A percentile compares a stretch with the other conserved stretches of the same genome.
phyloP scores from a whole-genome alignment of 2,797 vertebrate species.

The Euphonia xanthogaster region DNA sequence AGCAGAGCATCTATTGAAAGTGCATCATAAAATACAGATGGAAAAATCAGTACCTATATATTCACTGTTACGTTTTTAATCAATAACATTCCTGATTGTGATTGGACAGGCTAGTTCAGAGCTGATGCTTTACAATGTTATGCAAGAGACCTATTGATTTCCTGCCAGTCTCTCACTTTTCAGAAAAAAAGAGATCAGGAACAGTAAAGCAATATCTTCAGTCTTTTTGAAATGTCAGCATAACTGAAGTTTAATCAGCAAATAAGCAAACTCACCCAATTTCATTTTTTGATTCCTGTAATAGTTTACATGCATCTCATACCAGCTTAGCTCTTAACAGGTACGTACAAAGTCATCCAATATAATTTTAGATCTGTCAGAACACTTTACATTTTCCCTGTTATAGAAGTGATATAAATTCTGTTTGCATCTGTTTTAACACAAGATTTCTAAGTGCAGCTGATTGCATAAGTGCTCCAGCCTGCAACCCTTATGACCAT shows the following conservation, averaged over 20 bases:
- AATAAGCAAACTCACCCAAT: not conserved
- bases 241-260: not conserved
- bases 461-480: not conserved
- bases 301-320: not conserved
- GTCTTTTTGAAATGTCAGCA: not conserved
- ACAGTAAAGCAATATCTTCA: not conserved
- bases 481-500: not conserved
- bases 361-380: not conserved
- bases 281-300: not conserved
- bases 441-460: not conserved
- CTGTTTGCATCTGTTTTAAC: not conserved
- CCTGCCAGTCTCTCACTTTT: not conserved
- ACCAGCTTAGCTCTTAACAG: not conserved
- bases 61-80: not conserved
- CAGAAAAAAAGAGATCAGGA: not conserved
- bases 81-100: not conserved
- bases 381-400: not conserved
- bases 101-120: not conserved
- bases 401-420: not conserved
- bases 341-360: not conserved
- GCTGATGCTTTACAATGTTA: not conserved
- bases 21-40: not conserved
- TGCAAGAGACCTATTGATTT: not conserved
- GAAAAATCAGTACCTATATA: conserved; percentile 1
- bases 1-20: not conserved